phyloP scores from a whole-genome alignment of 2,888 invertebrate genomes.

The Hipparchia sbordonii region DNA sequence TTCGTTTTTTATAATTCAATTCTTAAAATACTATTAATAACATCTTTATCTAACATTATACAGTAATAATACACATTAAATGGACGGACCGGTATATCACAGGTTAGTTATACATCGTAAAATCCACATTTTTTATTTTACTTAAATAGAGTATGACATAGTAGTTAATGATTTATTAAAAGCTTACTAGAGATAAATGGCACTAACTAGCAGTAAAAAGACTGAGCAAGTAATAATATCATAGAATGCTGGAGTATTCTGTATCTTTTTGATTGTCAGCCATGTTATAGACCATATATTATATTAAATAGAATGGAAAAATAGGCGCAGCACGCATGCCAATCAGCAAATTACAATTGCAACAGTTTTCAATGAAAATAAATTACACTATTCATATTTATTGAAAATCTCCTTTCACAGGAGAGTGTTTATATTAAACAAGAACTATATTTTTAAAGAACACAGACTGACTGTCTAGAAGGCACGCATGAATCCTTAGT shows the following conservation, averaged over 20 bases:
- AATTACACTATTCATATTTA: no score
- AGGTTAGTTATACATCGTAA: conserved; percentile 65
- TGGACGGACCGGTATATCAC: conserved; percentile 79
- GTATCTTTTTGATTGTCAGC: no score
- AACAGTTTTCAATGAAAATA: no score
- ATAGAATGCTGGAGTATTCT: not conserved
- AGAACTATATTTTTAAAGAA: no score
- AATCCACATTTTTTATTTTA: conserved; percentile 36
- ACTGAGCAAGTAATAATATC: not conserved
- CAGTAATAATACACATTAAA: conserved; percentile 42
- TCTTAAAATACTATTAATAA: conserved; percentile 24
- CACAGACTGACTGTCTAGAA: no score
- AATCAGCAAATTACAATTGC: no score
- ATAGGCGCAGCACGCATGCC: no score
- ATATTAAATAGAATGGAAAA: no score
- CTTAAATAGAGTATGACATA: conserved; percentile 18
- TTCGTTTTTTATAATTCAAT: conserved; percentile 28
- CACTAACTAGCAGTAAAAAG: conserved; percentile 17
- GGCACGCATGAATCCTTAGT: no score
- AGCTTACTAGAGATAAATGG: conserved; percentile 19
- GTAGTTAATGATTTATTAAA: conserved; percentile 6
- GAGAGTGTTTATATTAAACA: no score
- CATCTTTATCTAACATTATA: conserved; percentile 24
- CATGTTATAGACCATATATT: no score
- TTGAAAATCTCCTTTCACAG: no score